Base-by-base conservation (phyloP, 2,888 invertebrate species). In the Lithosia quadra region DNA sequence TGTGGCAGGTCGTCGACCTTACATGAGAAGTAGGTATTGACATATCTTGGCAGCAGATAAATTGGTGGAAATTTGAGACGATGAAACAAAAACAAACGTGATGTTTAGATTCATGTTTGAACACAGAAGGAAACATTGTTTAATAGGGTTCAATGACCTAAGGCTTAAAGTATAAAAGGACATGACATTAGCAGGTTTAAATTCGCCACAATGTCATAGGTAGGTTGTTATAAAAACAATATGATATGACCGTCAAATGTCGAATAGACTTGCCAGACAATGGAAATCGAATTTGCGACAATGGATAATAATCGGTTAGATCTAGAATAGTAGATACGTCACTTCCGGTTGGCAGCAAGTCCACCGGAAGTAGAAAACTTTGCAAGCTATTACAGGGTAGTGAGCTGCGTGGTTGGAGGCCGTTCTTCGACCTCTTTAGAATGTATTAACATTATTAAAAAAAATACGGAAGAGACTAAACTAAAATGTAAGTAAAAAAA, bases 1-100 rank as follows among this genome's bases (percentile, higher is more conserved):
- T 39, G 13, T 34, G 34, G 7, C 22, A 55, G 55, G 63, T 55
- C 53, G 22, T 55, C 55, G 34, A 63, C 55, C 55, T 36, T 55
- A 58, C 33, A 5, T 56, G 60, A 60, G 22, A 39, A 39, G 39
- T 60, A 28, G 5, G 5, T 28, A 22, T 60, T 21, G 24, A 10
- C 22, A 24, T 39, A 60, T 24, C 1, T 39, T 60, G 39, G 60
- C 60, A 24, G 60, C 9, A 18, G 21, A 60, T 9, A 60, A 24
- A 49, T 49, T n/a, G 49, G 49, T 60, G 60, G 22, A 8, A 60
- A 24, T 39, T n/a, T n/a, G 8, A 62, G 28, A 49, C 18, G 13
- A 11, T 28, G 28, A 49, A 49, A 28, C 0, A n/a, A n/a, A 62
- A 39, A 36, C 36, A 62, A 28, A 33, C 15, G 28, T 15, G 15